phyloP scores from a whole-genome alignment of 2,113 vertebrate species.

The Haliaeetus leucogaster region DNA sequence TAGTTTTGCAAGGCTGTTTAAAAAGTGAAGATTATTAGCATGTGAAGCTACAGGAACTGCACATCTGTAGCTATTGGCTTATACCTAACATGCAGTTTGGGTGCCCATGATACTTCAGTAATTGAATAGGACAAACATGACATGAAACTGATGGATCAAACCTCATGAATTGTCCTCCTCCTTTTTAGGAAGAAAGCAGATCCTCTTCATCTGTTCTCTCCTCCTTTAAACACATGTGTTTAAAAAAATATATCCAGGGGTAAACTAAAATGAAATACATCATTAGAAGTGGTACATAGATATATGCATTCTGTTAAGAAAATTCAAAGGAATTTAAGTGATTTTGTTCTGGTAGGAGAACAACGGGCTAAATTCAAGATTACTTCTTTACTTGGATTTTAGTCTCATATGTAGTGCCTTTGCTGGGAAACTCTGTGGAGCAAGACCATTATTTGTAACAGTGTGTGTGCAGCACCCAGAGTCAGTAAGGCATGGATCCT shows the following conservation, averaged over 20 bases:
- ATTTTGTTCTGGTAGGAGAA: background rate
- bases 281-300: background rate
- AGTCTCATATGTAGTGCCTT: background rate
- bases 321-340: background rate
- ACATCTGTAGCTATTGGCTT: background rate
- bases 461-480: background rate
- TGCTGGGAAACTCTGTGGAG: background rate
- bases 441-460: background rate
- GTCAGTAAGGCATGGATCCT: background rate
- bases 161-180: background rate
- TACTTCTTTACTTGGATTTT: background rate
- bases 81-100: background rate
- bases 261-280: background rate
- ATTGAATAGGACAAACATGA: accelerated
- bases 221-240: background rate
- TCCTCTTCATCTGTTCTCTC: background rate
- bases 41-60: background rate
- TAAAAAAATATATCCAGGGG: background rate
- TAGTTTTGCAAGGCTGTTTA: background rate
- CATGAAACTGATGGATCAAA: background rate
- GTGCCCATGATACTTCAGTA: background rate
- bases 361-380: background rate
- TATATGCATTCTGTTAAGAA: background rate
- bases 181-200: background rate
- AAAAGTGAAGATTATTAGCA: background rate